A percentile compares a stretch with the other conserved stretches of the same genome.
Conservation (phyloP, 2,888 invertebrate species). For the Ochropacha duplaris region DNA sequence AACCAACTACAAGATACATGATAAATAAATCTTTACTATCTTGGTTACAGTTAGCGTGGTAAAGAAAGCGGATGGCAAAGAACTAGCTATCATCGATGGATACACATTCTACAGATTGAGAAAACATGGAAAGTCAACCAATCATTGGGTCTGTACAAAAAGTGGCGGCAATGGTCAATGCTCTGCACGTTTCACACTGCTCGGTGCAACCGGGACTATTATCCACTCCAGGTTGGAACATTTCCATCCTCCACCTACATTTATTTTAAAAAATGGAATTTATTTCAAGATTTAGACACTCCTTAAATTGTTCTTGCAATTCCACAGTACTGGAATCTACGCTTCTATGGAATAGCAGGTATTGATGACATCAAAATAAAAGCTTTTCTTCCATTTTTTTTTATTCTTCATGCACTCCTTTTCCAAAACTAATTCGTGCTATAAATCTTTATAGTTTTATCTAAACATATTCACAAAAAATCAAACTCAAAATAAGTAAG, state of each 20-base stretch:
- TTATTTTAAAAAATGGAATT: conserved; percentile 21
- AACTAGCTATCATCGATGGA: conserved; percentile 22
- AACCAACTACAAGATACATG: no score
- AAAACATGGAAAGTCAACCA: conserved; percentile 23
- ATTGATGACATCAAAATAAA: no score
- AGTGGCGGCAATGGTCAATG: conserved; percentile 29
- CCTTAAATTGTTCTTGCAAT: no score
- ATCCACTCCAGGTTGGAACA: conserved; percentile 14
- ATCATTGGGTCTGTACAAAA: conserved; percentile 45
- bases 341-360: no score
- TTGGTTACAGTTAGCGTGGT: conserved; percentile 17
- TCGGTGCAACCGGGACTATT: neutral
- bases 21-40: neutral
- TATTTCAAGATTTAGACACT: conserved; percentile 28
- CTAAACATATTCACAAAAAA: no score
- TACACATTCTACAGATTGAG: conserved; percentile 35
- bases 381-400: no score
- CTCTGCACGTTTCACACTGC: conserved; percentile 26
- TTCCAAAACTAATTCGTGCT: no score
- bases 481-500: no score
- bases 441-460: no score
- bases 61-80: conserved; percentile 16
- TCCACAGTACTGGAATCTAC: no score
- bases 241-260: conserved; percentile 22
- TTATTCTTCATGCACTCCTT: no score